Conservation (phyloP, 2,888 invertebrate genomes). For the Onchidella celtica region DNA sequence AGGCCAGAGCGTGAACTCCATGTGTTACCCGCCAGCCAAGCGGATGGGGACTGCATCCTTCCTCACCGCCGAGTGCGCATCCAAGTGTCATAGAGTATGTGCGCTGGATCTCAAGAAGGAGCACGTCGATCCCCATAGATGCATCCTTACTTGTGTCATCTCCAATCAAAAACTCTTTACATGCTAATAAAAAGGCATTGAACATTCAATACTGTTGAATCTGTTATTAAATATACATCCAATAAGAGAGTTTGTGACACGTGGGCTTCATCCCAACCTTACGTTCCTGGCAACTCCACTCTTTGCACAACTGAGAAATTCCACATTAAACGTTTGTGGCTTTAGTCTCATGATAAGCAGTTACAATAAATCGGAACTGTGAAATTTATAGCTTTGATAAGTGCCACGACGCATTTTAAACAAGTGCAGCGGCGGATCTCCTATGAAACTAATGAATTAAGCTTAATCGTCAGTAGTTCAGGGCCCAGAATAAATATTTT, state of each 20-base stretch:
- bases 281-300: too few species aligned
- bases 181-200: neutral
- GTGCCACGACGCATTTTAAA: too few species aligned
- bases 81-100: conserved; percentile 8
- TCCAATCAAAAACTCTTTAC: conserved; percentile 24
- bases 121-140: conserved; percentile 35
- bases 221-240: neutral
- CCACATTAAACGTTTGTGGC: too few species aligned
- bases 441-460: too few species aligned
- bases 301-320: too few species aligned
- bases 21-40: conserved; percentile 52
- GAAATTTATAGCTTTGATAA: too few species aligned
- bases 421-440: too few species aligned
- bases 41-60: neutral
- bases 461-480: too few species aligned
- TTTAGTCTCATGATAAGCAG: too few species aligned
- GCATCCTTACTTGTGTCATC: conserved; percentile 48
- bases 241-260: neutral
- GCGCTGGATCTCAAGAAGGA: neutral
- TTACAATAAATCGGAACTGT: too few species aligned
- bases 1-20: conserved; percentile 60
- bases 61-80: conserved; percentile 14
- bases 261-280: too few species aligned
- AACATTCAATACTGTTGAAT: neutral
- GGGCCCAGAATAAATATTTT: too few species aligned